Base-by-base conservation (phyloP, 2,113 vertebrate genomes). In the Microtus pennsylvanicus region DNA sequence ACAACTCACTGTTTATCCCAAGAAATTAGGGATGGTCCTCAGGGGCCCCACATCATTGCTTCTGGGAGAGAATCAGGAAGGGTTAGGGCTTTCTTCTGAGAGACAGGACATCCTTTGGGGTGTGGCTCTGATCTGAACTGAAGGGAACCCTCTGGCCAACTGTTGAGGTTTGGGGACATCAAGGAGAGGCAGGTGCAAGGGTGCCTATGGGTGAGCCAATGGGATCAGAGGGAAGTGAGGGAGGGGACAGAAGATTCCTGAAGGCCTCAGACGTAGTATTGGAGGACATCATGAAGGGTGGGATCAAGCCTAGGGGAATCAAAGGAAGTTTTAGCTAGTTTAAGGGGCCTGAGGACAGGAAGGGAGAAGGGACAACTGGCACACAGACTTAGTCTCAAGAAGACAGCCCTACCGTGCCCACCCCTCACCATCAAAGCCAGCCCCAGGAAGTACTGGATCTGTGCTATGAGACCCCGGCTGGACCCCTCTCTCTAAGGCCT, bases 41-140 rank as follows among this genome's bases (percentile, higher is more conserved):
- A 3, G 38, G 33, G 63, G 21, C 28, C n/a, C 7, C 0, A 0
- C 8, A 0, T 0, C 0, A 5, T 35, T 0, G 30, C 61, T 35
- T 75, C 24, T 24, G 38, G 50, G 61, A 77, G 72, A 55, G 28
- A 47, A 30, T 0, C 0, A 0, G 33, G 47, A 70, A 11, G 19
- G 3, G 8, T 3, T 3, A 9, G 30, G 65, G 78, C 26, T 61
- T 61, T 82, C 80, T 16, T 75, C 45, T 26, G 5, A 7, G 3
- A 89, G 83, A 38, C 0, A 24, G 16, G 72, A 8, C 11, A 58
- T 35, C 38, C 88, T 28, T 26, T 47, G 65, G 28, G 30, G 50
- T 14, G 19, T n/a, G 22, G 19, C 47, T 26, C 35, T 9, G 9
- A 42, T 5, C 26, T 28, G 19, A 3, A 4, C 8, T 47, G 19